Evolutionary conservation across 1,140 invertebrate species (phyloP).

Genomic region (Leptopilina clavipes): DNA sequence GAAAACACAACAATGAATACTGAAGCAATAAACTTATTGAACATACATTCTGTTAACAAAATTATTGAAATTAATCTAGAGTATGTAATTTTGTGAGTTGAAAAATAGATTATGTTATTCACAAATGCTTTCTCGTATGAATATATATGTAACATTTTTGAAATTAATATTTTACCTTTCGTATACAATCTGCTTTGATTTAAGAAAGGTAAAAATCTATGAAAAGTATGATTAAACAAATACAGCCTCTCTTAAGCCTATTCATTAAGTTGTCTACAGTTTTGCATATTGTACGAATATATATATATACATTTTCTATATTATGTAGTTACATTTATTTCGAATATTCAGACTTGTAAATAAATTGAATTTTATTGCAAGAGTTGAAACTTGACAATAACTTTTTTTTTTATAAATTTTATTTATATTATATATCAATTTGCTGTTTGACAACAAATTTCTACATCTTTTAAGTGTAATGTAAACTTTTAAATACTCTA

Average conservation of each 20-base stretch:
- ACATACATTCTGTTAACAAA: not conserved
- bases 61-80: not conserved
- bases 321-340: no score
- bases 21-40: not conserved
- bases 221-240: not conserved
- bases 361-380: slow-evolving; percentile 9
- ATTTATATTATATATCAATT: not conserved
- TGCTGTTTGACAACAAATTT: slow-evolving; percentile 25
- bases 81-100: not conserved
- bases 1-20: not conserved
- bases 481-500: slow-evolving; percentile 19
- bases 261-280: not conserved
- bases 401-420: not conserved
- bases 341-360: slow-evolving; percentile 5
- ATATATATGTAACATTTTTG: not conserved
- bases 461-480: not conserved
- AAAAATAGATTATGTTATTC: slow-evolving; percentile 13
- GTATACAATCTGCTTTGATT: not conserved
- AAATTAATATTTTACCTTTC: slow-evolving; percentile 6
- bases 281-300: not conserved
- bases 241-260: slow-evolving; percentile 18
- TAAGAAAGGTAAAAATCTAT: not conserved
- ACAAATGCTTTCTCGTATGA: slow-evolving; percentile 3
- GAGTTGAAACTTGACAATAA: not conserved
- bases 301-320: no score